Base-by-base conservation (phyloP, 2,888 invertebrate species). In the Rhagonycha lutea region DNA sequence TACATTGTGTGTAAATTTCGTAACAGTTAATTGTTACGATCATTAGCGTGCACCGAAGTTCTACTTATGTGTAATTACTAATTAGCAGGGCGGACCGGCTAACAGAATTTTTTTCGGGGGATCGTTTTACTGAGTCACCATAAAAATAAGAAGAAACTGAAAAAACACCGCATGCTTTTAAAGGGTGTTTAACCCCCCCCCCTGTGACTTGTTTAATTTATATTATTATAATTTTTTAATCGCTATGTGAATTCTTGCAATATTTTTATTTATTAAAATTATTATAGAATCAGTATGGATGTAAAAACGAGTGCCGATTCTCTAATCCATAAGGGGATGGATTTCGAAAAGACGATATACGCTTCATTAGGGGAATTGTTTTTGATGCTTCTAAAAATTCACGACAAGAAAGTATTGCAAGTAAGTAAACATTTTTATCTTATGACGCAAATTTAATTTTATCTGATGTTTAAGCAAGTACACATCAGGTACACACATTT, bases 351-450 rank as follows among this genome's bases (percentile, higher is more conserved):
- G 32, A 14, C 83, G 23, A 80, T 86, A 14, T 84, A 85, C 71
- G 74, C 79, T 63, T 83, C 86, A 68, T 75, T 86, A 29, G 87
- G 87, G 14, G 83, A 86, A 79, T 78, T 87, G 18, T 75, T 85
- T 9, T 77, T 85, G 23, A 73, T 84, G 32, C 14, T 86, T n/a
- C 78, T 88, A 70, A 83, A 84, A 79, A 80, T 81, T 29, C 83
- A 86, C 74, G 83, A 82, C 32, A 84, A 87, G 70, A 85, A 84
- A 81, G 78, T 86, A 18, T 71, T 87, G 63, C 86, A 87, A 83
- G 87, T 87, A 83, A 82, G 80, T 75, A 70, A 23, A 60, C 8
- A 28, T 7, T n/a, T 7, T 47, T 47, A 47, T 47, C 47, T n/a
- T 47, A 10, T 24, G 12, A 24, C 14, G 11, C 11, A 63, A 24